Evolutionary conservation across 92 coral and sea anemone genomes (phyloP).

Genomic region (Parazoanthus swiftii): DNA sequence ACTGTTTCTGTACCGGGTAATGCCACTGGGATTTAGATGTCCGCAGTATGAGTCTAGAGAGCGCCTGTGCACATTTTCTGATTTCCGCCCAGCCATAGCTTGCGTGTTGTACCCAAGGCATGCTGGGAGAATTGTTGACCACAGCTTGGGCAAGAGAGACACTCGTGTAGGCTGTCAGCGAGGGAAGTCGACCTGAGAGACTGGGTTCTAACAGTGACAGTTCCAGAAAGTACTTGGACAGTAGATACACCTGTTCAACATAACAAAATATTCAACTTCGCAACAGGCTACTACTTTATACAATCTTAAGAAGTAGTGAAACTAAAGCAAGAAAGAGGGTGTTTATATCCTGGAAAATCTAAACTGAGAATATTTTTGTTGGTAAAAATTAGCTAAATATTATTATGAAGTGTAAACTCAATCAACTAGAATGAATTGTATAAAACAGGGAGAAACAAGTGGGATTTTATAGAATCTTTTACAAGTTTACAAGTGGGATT

Average conservation of each 20-base stretch:
- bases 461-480: too few relatives aligned
- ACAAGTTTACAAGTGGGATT: too few relatives aligned
- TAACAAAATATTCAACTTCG: not conserved
- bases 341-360: too few relatives aligned
- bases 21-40: constrained; percentile 29
- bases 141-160: constrained; percentile 57
- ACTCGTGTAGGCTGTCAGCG: constrained; percentile 55
- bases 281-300: too few relatives aligned
- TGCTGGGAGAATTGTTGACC: constrained; percentile 27
- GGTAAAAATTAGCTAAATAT: too few relatives aligned
- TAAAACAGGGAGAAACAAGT: too few relatives aligned
- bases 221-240: constrained; percentile 61
- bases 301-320: too few relatives aligned
- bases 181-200: constrained; percentile 54
- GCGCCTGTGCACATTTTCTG: not conserved
- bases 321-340: too few relatives aligned
- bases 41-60: constrained; percentile 26
- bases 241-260: constrained; percentile 41
- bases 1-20: constrained; percentile 20
- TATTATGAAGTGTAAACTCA: too few relatives aligned
- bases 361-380: too few relatives aligned
- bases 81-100: constrained; percentile 29
- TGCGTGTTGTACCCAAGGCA: constrained; percentile 37
- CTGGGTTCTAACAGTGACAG: constrained; percentile 50
- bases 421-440: too few relatives aligned